A percentile compares a stretch with the other conserved stretches of the same genome.
Conservation (phyloP, 2,888 invertebrate species). For the Machimus rusticus region DNA sequence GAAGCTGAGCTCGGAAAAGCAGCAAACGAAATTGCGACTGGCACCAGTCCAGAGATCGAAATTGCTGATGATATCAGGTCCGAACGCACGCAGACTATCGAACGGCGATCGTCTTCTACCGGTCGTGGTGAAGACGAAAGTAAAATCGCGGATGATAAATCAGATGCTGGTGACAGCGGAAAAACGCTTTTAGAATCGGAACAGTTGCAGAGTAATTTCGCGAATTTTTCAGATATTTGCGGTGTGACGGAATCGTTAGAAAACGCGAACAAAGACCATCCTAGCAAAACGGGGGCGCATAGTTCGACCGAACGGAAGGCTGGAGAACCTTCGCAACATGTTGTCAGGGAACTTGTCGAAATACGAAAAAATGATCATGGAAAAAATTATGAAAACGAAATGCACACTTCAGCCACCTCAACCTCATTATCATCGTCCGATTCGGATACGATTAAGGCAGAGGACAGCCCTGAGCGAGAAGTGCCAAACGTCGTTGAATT, state of each 20-base stretch:
- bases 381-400: not conserved
- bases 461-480: constrained; percentile 20
- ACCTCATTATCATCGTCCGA: constrained; percentile 32
- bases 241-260: constrained; percentile 18
- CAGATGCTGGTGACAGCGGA: not conserved
- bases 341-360: not conserved
- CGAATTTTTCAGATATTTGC: constrained; percentile 31
- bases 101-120: not conserved
- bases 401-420: constrained; percentile 1
- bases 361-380: not conserved
- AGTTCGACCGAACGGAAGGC: not conserved
- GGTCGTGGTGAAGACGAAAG: constrained; percentile 11
- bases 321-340: constrained; percentile 7
- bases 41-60: constrained; percentile 28
- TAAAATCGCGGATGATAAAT: constrained; percentile 25
- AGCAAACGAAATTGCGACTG: not conserved
- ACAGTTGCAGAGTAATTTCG: constrained; percentile 1
- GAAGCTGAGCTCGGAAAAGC: not conserved
- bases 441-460: constrained; percentile 38
- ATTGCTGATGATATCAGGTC: constrained; percentile 13
- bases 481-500: not conserved
- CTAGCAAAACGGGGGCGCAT: constrained; percentile 27
- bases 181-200: not conserved
- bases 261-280: not conserved
- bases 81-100: constrained; percentile 9